Conservation (phyloP, 2,888 invertebrate genomes). For the Amphipoea oculea region DNA sequence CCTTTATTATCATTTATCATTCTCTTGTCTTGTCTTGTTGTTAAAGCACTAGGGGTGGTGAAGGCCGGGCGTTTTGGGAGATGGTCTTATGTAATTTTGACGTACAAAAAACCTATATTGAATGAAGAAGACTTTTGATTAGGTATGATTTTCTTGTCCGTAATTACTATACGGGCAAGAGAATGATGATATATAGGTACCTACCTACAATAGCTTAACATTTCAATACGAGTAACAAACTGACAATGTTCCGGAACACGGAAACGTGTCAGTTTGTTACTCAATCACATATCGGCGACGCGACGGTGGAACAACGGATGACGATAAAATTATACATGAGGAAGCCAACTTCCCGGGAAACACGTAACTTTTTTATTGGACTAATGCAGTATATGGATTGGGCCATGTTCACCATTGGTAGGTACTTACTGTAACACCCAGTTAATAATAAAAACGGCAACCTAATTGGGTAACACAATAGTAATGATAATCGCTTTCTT, state of each 20-base stretch:
- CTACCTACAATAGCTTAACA: not conserved
- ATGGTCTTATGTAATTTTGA: not conserved
- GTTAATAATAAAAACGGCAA: not conserved
- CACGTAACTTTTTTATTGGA: conserved; percentile 36
- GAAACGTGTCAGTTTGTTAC: conserved; percentile 32
- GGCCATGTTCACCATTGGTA: not conserved
- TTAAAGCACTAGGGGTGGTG: not conserved
- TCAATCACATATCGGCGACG: conserved; percentile 22
- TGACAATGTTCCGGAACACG: not conserved
- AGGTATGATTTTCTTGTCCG: not conserved
- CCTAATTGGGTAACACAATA: no score
- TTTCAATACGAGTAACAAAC: conserved; percentile 8
- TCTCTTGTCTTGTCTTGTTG: not conserved
- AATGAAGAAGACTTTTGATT: not conserved
- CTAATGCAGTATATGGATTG: not conserved
- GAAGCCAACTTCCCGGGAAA: conserved; percentile 55
- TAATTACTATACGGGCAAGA: not conserved
- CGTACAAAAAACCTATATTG: not conserved
- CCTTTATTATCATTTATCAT: not conserved
- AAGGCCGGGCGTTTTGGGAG: no score
- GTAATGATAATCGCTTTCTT: not conserved
- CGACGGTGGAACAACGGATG: conserved; percentile 28
- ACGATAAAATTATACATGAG: conserved; percentile 48
- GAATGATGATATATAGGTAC: not conserved
- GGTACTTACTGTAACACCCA: not conserved